Evolutionary conservation across 2,797 vertebrate species (phyloP), one percentile per base, ranked within the genome.

Genomic region (Graptemys geographica): DNA sequence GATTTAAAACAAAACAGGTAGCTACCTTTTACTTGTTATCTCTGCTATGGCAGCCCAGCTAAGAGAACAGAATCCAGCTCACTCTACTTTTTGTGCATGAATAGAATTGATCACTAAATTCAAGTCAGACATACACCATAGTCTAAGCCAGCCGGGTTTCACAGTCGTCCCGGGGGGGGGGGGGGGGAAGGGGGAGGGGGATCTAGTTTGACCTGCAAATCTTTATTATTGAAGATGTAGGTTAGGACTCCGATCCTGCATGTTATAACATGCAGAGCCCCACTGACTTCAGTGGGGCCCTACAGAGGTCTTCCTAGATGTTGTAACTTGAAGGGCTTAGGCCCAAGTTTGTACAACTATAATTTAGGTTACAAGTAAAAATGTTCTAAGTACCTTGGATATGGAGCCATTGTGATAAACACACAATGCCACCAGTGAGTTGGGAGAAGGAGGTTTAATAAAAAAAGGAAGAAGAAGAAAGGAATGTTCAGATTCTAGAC

Each of bases 11-110:
- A 84, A 86, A 7, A 89, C 37, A 0, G 27, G 11, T 11, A 25
- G 44, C 27, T n/a, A 72, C 80, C 51, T 91, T 74, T 55, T 80
- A 81, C n/a, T 56, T 65, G 16, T 19, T 31, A 76, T 16, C 21
- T 28, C 84, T 65, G 18, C 23, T 83, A 93, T 90, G n/a, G 12
- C 52, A 89, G 69, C 47, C 91, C 9, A 92, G 78, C 51, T 23
- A 92, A 57, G 0, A 0, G 1, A 53, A 53, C 69, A 0, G 12
- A 83, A 27, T 69, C 8, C 52, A 47, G 15, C 25, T 55, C 19
- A 55, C 53, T 55, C 8, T 85, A 6, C 2, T 86, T 74, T 88
- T 80, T 51, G 5, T 1, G 11, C 11, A 74, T 0, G 8, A 88
- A n/a, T 55, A 82, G 12, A 83, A 93, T 8, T 16, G 23, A 37